A percentile compares a stretch with the other conserved stretches of the same genome.
These are phyloP conservation scores for Psilopogon haemacephalus DNA, from an alignment of 2,113 vertebrate genomes.

Conservation along the genomic window DNA sequence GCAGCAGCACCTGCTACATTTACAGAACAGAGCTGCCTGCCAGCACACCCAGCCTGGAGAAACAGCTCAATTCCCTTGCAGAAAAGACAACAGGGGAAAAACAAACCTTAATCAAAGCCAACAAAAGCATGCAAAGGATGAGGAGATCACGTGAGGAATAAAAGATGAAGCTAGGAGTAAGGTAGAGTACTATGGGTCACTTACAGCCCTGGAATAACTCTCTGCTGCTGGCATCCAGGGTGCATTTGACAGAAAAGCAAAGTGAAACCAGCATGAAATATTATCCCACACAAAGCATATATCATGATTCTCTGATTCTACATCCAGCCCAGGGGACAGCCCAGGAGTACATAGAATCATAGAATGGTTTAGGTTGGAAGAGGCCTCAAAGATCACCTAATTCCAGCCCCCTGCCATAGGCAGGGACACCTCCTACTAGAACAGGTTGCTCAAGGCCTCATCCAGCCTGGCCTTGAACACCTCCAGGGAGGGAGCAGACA, in stretches of 20 bases:
- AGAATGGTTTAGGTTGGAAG: no score
- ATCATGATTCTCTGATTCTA: neutral
- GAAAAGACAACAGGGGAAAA: neutral
- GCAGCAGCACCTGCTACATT: neutral
- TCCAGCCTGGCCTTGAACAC: no score
- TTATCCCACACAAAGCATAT: neutral
- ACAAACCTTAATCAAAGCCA: neutral
- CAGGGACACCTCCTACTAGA: no score
- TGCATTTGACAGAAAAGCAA: neutral
- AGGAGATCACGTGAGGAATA: neutral
- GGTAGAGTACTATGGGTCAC: neutral
- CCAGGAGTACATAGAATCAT: neutral
- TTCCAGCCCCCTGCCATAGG: no score
- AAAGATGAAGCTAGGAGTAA: neutral
- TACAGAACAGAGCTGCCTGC: neutral
- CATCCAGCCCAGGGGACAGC: neutral
- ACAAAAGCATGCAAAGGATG: neutral
- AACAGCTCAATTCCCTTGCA: neutral
- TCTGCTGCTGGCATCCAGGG: neutral
- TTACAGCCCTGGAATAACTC: neutral
- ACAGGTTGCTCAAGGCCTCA: no score
- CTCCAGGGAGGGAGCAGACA: no score
- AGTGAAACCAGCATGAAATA: neutral
- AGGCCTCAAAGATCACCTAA: no score
- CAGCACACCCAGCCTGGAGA: neutral